Base-by-base conservation (phyloP, 2,888 invertebrate genomes). In the Nymphalis urticae region DNA sequence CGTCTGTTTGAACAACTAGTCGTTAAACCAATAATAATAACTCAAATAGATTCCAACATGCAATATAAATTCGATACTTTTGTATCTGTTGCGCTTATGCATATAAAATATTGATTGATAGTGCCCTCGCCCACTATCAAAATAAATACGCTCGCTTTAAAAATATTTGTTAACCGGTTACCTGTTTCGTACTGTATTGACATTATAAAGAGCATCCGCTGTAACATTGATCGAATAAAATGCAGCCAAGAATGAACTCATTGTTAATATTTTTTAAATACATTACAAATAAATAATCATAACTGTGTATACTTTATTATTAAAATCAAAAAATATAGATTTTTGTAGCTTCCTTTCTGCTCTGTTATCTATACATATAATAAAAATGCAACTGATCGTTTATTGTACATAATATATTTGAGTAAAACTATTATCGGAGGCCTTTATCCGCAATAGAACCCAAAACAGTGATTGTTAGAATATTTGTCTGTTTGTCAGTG, bases 61-160 rank as follows among this genome's bases (percentile, higher is more conserved):
- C 36, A 66, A 21, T 54, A 54, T 56, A 17, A 56, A 32, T 27
- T 56, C 27, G 32, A 56, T 8, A 17, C 24, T 21, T 54, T 17
- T 56, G 24, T 47, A 61, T 48, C 13, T 24, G 42, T 42, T 63
- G 24, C 16, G 36, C 16, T 27, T 48, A 56, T 66, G 61, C 66
- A 63, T 66, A 63, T 60, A 54, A 64, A 42, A 58, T 72, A 70
- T 72, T 68, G 70, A 72, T 70, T 66, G 58, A 47, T 19, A 53
- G 51, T 27, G 48, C 42, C 63, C 65, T 63, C 68, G 61, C 66
- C 54, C 50, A 51, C 62, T 59, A 48, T 58, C 62, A 54, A 66
- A 21, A 61, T 56, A 56, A 56, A 54, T 27, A 54, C 50, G 56
- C 48, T 47, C 58, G 42, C 27, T 71, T 59, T 58, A 58, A 64